A percentile compares a stretch with the other conserved stretches of the same genome.
These are phyloP conservation scores for Myotis myotis DNA, from an alignment of 2,797 vertebrate genomes.

Conservation along the genomic window DNA sequence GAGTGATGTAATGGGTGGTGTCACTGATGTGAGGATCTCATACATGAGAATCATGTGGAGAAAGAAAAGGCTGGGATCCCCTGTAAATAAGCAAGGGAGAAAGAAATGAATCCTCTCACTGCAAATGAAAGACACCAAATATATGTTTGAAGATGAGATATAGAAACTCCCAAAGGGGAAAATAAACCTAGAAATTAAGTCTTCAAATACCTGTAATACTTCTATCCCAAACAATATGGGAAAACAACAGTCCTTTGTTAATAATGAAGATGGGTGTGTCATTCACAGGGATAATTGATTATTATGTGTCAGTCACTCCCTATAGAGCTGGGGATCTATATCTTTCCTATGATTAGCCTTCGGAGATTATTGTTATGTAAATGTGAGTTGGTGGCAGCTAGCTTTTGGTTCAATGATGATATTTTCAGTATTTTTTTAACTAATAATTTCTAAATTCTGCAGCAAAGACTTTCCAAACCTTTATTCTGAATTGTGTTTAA, in stretches of 20 bases:
- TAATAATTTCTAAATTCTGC: constrained; percentile 43
- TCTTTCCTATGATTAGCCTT: constrained; percentile 21
- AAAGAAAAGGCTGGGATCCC: constrained; percentile 26
- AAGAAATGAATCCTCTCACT: constrained; percentile 29
- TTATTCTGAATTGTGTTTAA: background rate
- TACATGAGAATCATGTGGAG: background rate
- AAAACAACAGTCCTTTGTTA: constrained; percentile 37
- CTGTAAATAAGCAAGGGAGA: background rate
- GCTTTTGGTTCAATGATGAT: constrained; percentile 34
- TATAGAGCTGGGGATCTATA: background rate
- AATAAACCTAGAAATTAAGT: constrained; percentile 34
- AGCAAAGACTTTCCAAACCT: constrained; percentile 40
- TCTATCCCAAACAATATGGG: background rate
- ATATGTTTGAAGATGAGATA: background rate
- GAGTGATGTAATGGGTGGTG: background rate
- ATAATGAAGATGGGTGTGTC: background rate
- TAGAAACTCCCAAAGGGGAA: constrained; percentile 2
- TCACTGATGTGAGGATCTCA: background rate
- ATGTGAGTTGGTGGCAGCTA: constrained; percentile 13
- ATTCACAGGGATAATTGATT: background rate
- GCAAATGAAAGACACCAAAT: constrained; percentile 27
- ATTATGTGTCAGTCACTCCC: background rate
- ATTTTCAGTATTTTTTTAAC: constrained; percentile 51
- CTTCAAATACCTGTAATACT: background rate
- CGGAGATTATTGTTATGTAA: constrained; percentile 47